Evolutionary conservation across 2,797 vertebrate genomes (phyloP), one percentile per base, ranked within the genome.

Genomic region (Glyptemys insculpta): DNA sequence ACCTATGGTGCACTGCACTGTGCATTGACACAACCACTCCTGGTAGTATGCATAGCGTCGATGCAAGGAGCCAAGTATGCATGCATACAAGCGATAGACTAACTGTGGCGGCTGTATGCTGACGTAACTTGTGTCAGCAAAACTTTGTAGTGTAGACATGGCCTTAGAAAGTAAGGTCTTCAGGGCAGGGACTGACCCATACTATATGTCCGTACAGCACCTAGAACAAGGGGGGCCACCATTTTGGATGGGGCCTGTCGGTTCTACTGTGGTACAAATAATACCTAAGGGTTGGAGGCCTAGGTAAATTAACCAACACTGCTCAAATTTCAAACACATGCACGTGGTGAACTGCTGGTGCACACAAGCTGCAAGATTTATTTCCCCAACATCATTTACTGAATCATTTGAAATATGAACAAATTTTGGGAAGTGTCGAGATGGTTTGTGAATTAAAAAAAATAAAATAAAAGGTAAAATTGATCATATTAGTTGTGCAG

Each of bases 391-490:
- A 29, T 87, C 34, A 11, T 84, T 84, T 89, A 79, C 54, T 23
- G 54, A 65, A 79, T 8, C 56, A 21, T 97, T 93, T 84, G 5
- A 88, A 87, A 50, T 5, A 34, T 14, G 83, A 92, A 86, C 19
- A 27, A 37, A 16, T 34, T 85, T 62, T 2, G 0, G 25, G 50
- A 91, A 93, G 94, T 88, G 12, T 34, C 87, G 49, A 3, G 54
- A 85, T 34, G 87, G 81, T 5, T 84, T 68, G n/a, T 82, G 54
- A 96, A 90, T 18, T 80, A 34, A 78, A 92, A 94, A 88, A 85
- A 95, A 72, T 21, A 62, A 27, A 59, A 41, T 37, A 84, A 83
- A 1, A 92, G 74, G 5, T 29, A 90, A 79, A 3, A 3, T 29
- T 52, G 23, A 14, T 49, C 56, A n/a, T 49, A 11, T 80, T 15